These are phyloP conservation scores for Pseudorectes ferrugineus DNA, from an alignment of 2,113 vertebrate genomes.

Conservation along the genomic window DNA sequence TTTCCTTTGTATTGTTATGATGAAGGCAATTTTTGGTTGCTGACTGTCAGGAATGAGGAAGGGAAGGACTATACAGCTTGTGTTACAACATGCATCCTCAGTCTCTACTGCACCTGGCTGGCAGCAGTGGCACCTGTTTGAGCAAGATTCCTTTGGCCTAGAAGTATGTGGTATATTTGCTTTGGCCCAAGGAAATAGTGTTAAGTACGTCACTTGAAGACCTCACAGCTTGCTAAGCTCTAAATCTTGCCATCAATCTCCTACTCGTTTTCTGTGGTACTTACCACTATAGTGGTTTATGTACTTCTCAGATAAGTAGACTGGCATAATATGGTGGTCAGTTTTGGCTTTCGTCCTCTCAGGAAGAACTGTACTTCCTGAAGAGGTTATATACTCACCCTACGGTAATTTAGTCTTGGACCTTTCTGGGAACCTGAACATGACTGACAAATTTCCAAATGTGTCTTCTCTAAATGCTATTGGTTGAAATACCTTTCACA, in stretches of 20 bases:
- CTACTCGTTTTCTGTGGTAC: neutral
- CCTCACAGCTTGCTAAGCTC: neutral
- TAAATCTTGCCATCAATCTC: neutral
- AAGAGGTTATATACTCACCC: neutral
- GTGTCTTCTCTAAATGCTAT: neutral
- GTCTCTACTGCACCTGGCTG: neutral
- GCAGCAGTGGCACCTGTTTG: neutral
- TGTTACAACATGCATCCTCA: neutral
- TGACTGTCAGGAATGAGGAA: neutral
- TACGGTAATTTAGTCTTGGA: neutral
- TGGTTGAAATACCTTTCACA: neutral
- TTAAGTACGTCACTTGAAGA: neutral
- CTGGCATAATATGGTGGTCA: neutral
- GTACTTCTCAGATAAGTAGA: neutral
- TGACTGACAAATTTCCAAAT: neutral
- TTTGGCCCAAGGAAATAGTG: neutral
- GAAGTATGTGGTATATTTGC: neutral
- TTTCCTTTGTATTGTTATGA: neutral
- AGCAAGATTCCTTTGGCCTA: neutral
- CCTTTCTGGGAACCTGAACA: neutral
- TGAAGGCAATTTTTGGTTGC: conserved; percentile 10
- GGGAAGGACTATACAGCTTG: neutral
- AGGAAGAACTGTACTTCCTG: neutral
- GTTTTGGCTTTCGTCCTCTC: neutral
- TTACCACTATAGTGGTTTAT: neutral